These are phyloP conservation scores for Dichetophora obliterata DNA, from an alignment of 2,888 invertebrate genomes.

Conservation along the genomic window DNA sequence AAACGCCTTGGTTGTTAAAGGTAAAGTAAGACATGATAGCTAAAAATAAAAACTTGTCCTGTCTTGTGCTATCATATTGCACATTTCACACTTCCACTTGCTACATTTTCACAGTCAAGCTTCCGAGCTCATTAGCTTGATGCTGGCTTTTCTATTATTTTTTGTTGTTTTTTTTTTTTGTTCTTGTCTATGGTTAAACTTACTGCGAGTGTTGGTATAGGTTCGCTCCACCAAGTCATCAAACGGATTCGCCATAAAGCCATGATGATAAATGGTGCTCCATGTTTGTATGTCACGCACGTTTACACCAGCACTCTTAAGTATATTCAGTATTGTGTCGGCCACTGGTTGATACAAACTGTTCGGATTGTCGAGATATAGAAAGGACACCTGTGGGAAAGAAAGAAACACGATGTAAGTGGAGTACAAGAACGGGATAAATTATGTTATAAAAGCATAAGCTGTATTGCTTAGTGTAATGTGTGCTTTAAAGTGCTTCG, in stretches of 20 bases:
- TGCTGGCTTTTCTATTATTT: neutral
- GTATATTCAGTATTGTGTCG: conserved; percentile 80
- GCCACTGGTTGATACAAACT: conserved; percentile 84
- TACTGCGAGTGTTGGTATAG: conserved; percentile 89
- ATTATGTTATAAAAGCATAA: neutral
- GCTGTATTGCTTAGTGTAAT: too few species aligned
- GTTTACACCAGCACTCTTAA: conserved; percentile 79
- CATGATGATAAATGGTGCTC: conserved; percentile 84
- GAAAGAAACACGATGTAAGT: neutral
- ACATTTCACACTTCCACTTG: neutral
- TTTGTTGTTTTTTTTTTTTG: neutral
- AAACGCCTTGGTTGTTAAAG: neutral
- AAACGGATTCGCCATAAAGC: conserved; percentile 88
- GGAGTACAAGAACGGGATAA: neutral
- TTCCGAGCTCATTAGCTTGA: too few species aligned
- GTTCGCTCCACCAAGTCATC: conserved; percentile 85
- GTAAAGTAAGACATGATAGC: neutral
- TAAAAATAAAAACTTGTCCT: neutral
- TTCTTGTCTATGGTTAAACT: conserved; percentile 67
- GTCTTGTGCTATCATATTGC: neutral
- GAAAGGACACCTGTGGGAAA: conserved; percentile 78
- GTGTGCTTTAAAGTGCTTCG: too few species aligned
- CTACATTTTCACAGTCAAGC: neutral
- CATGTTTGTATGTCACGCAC: conserved; percentile 77
- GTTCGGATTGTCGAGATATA: conserved; percentile 84